phyloP scores from a whole-genome alignment of 2,888 invertebrate species.

The Drosophila recens region DNA sequence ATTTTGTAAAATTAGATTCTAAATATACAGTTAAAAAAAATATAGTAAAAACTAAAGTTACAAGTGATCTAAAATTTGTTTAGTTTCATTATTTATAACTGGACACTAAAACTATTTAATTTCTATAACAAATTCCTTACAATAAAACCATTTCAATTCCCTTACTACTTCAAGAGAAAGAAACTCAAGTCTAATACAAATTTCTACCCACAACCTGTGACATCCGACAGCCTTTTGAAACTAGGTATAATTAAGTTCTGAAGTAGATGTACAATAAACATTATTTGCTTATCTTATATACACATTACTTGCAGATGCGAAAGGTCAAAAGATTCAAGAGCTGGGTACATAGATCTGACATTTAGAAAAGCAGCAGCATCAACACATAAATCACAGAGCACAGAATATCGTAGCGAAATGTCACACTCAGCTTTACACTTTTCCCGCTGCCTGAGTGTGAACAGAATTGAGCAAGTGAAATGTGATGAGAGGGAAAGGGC shows the following conservation, averaged over 20 bases:
- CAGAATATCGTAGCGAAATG: conserved; percentile 66
- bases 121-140: background rate
- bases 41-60: no score
- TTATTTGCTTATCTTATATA: conserved; percentile 32
- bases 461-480: conserved; percentile 9
- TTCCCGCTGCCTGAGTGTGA: conserved; percentile 1
- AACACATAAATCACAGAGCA: conserved; percentile 68
- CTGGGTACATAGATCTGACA: conserved; percentile 42
- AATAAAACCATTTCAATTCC: background rate
- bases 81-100: background rate
- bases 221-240: background rate
- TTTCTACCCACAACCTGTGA: background rate
- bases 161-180: background rate
- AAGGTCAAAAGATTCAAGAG: conserved; percentile 52
- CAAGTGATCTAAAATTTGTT: no score
- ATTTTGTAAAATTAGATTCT: no score
- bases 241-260: conserved; percentile 15
- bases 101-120: background rate
- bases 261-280: conserved; percentile 25
- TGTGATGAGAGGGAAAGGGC: background rate
- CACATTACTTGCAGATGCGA: conserved; percentile 27
- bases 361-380: conserved; percentile 43
- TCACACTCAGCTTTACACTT: conserved; percentile 67
- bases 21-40: no score
- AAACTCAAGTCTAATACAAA: background rate